Percentiles rank a stretch among this genome's conserved stretches.
Evolutionary conservation across 2,888 invertebrate genomes (phyloP).

Genomic region (Epistrophe eligans): DNA sequence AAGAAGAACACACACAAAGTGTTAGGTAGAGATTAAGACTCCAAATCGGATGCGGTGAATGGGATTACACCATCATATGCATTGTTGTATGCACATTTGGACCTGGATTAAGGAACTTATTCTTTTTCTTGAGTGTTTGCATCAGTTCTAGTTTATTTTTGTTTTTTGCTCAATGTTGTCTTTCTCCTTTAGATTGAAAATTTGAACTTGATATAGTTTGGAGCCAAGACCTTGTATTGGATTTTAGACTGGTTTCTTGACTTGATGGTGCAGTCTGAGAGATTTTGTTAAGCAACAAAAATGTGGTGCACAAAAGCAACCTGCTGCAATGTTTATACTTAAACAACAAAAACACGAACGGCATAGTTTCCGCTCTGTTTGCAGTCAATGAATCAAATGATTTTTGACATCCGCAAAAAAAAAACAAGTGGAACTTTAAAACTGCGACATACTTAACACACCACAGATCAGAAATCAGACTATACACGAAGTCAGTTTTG

Average conservation of each 20-base stretch:
- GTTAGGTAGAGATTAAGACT: conserved; percentile 60
- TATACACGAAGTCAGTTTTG: conserved; percentile 3
- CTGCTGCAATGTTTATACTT: conserved; percentile 37
- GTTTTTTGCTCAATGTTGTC: background rate
- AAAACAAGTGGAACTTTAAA: conserved; percentile 47
- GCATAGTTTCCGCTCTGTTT: conserved; percentile 71
- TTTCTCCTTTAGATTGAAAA: conserved; percentile 20
- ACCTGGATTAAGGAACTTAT: conserved; percentile 63
- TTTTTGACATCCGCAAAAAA: conserved; percentile 62
- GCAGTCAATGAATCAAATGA: conserved; percentile 74
- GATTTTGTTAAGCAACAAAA: conserved; percentile 45
- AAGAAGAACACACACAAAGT: conserved; percentile 75
- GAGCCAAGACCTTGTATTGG: conserved; percentile 54
- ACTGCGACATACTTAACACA: conserved; percentile 3
- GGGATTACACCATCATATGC: conserved; percentile 56
- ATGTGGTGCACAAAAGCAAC: conserved; percentile 37
- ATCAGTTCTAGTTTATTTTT: conserved; percentile 4
- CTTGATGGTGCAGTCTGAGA: conserved; percentile 5
- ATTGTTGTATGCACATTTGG: conserved; percentile 37
- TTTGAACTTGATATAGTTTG: conserved; percentile 57
- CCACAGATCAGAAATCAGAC: too few relatives aligned
- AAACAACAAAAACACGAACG: background rate
- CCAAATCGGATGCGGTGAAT: conserved; percentile 67
- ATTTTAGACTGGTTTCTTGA: conserved; percentile 44
- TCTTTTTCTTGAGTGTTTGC: conserved; percentile 46